Evolutionary conservation across 2,113 vertebrate genomes (phyloP), one percentile per base, ranked within the genome.

Genomic region (Salvelinus alpinus): DNA sequence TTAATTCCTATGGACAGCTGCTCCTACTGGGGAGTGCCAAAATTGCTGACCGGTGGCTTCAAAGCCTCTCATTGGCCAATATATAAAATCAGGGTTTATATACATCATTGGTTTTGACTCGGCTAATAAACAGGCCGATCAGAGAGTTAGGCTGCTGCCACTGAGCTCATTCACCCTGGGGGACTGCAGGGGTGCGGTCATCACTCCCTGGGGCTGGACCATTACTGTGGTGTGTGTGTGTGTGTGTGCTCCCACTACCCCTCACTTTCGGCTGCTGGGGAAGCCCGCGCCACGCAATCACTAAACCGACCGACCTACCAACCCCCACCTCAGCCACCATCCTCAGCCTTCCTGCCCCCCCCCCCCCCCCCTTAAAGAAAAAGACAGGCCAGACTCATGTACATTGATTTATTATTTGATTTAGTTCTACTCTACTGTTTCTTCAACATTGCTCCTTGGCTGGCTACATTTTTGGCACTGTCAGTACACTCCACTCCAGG

Each of bases 101-200:
- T 11, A 44, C 38, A 44, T 44, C 38, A 44, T 44, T 44, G 38
- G 38, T 88, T 88, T 80, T 80, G 80, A 88, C 90, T 91, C 88
- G 88, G 87, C 85, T 86, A 87, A 88, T 86, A 88, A 91, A 91
- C 87, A 83, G 83, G 85, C 76, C 84, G 82, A 77, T 90, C 86
- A 75, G 78, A 85, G 71, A 88, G 77, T 82, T 65, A 88, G 14
- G 80, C 83, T 84, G 86, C 74, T 89, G 85, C 78, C 78, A 88
- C 88, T 93, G 91, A 93, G 90, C 90, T 92, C 90, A 92, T 92
- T 85, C 71, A 34, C 75, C 89, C 88, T 82, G 77, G 2, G 77
- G 91, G n/a, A 74, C 20, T 82, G 84, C 22, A 73, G 13, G 73
- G 85, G 88, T 94, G 92, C 93, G 89, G 89, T 94, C 92, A 94